Percentiles rank a stretch among this genome's conserved stretches.
These are phyloP conservation scores for Ploceus nigricollis DNA, from an alignment of 2,113 vertebrate genomes.

Conservation along the genomic window DNA sequence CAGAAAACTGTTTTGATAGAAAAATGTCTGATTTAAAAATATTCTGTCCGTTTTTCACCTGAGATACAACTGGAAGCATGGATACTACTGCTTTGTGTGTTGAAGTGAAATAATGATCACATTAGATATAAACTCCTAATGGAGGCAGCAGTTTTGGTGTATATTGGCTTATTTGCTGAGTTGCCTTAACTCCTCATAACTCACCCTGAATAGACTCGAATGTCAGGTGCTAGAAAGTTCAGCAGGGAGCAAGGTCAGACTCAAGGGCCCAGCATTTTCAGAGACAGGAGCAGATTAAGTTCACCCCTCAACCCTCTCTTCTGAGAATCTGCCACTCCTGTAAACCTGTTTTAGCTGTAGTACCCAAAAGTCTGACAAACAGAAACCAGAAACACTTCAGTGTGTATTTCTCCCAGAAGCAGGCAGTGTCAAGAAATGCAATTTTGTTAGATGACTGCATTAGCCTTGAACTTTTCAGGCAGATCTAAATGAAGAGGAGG, in stretches of 20 bases:
- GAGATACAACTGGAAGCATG: background rate
- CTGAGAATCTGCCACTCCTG: background rate
- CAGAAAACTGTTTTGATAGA: background rate
- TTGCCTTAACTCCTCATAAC: background rate
- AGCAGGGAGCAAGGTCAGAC: background rate
- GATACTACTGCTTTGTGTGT: background rate
- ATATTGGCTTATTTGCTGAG: background rate
- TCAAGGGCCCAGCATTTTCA: background rate
- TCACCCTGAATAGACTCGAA: background rate
- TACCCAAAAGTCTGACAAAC: background rate
- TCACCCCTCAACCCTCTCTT: background rate
- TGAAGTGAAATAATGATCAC: background rate
- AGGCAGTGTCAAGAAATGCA: background rate
- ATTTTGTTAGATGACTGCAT: background rate
- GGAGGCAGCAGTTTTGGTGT: background rate
- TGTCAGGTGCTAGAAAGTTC: background rate
- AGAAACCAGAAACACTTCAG: background rate
- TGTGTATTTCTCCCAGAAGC: background rate
- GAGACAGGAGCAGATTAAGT: conserved; percentile 19
- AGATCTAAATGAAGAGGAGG: background rate
- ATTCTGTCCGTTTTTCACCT: background rate
- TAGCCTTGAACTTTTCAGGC: conserved; percentile 28
- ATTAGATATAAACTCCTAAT: background rate
- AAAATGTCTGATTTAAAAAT: background rate
- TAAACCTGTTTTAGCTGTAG: background rate